Evolutionary conservation across 2,888 invertebrate genomes (phyloP), one percentile per base, ranked within the genome.

Genomic region (Malacosoma neustria): DNA sequence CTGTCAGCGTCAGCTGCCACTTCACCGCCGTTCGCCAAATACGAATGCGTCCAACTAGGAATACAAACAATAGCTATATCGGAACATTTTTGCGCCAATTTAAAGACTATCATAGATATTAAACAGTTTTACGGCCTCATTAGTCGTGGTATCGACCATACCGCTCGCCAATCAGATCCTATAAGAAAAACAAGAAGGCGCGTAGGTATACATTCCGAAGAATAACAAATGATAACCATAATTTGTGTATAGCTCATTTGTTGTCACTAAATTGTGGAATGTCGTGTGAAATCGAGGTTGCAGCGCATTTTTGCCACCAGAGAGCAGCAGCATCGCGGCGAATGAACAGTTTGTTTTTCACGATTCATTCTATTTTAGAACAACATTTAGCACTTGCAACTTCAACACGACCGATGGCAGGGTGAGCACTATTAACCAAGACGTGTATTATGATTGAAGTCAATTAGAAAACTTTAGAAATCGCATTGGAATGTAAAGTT

Each of bases 261-360:
- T 87, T 85, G 86, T 85, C 82, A 86, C 82, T 81, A 77, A 86
- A 86, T 80, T 81, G 76, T 85, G 84, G 87, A 86, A 87, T 87
- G 87, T 80, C 81, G 87, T 86, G 86, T 86, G 86, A 87, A 87
- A 87, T 87, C 87, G 85, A 81, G 68, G 62, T 61, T 56, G 72
- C 69, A 74, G 76, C 73, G 82, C 87, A 81, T 87, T 82, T 81
- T 87, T 87, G 64, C 87, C 75, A 64, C 69, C 68, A 87, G 90
- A 87, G 82, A 79, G 90, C 90, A 87, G 86, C 87, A 87, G 85
- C 53, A 58, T 72, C 71, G 74, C 76, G 66, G 64, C 68, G 61
- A 72, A 51, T 43, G 63, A 74, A 66, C 69, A 72, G 71, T 80
- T 82, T 85, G 82, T 84, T 86, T 85, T 84, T 76, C 72, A 72